phyloP scores from a whole-genome alignment of 2,113 vertebrate species.

The Rhynchopsitta pachyrhyncha region DNA sequence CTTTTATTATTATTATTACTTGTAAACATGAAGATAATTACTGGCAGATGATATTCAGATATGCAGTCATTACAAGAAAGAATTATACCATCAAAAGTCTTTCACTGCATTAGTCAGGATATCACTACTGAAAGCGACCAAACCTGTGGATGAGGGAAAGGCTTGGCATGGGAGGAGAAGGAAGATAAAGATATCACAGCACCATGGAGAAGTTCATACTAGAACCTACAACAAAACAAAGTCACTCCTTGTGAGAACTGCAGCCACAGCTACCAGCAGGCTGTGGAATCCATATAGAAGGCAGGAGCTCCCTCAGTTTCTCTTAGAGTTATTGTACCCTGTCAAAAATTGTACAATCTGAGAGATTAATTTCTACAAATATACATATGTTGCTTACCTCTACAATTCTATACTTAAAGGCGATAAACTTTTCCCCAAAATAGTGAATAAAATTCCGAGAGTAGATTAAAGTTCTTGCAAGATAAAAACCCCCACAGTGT shows the following conservation, averaged over 20 bases:
- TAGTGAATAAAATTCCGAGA: not conserved
- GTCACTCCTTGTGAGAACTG: not conserved
- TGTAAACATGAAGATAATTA: not conserved
- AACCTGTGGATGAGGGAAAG: not conserved
- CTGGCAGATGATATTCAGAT: not conserved
- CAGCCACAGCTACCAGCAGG: not conserved
- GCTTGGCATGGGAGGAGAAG: not conserved
- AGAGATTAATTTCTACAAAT: not conserved
- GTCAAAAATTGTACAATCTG: not conserved
- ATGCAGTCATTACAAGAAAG: not conserved
- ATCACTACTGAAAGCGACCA: not conserved
- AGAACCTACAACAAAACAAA: not conserved
- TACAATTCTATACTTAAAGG: not conserved
- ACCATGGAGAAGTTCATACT: not conserved
- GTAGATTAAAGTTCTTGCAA: not conserved
- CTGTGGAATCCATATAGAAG: not conserved
- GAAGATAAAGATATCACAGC: not conserved
- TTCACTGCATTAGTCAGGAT: not conserved
- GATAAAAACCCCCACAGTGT: not conserved
- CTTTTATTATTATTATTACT: not conserved
- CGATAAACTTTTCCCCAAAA: not conserved
- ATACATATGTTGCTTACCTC: fast-evolving
- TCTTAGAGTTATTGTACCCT: not conserved
- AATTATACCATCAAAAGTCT: not conserved
- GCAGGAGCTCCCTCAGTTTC: not conserved